Evolutionary conservation across 2,797 vertebrate genomes (phyloP).

Genomic region (Capromys pilorides): DNA sequence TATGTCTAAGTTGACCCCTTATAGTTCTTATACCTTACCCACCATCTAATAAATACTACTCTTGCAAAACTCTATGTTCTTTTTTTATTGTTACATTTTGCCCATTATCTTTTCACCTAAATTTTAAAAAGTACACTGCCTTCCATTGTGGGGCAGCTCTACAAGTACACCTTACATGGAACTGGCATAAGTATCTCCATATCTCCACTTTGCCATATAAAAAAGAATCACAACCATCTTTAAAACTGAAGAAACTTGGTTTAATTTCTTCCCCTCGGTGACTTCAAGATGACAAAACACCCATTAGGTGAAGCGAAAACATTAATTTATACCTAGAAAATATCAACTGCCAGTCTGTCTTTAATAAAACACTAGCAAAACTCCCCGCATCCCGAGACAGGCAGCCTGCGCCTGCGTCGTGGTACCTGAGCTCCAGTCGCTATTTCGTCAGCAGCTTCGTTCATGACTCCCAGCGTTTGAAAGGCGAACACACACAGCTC

Average conservation of each 20-base stretch:
- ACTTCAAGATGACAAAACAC: background rate
- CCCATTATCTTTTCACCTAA: background rate
- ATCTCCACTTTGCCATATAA: background rate
- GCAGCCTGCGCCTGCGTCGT: background rate
- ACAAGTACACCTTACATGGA: slow-evolving; percentile 12
- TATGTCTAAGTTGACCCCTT: background rate
- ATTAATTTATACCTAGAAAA: background rate
- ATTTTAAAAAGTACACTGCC: background rate
- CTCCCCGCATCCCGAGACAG: background rate
- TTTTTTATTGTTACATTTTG: background rate
- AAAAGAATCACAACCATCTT: background rate
- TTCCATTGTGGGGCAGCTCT: background rate
- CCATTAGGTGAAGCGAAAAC: background rate
- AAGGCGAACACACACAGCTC: slow-evolving; percentile 95
- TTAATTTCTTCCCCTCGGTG: background rate
- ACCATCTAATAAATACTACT: background rate
- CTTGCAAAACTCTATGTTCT: background rate
- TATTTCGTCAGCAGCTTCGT: slow-evolving; percentile 94
- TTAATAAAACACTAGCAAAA: background rate
- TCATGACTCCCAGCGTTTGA: slow-evolving; percentile 95
- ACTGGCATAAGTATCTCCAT: background rate
- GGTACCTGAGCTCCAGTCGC: slow-evolving; percentile 95
- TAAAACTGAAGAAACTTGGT: background rate
- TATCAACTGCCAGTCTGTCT: background rate
- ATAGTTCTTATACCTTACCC: background rate